Conservation (phyloP, 2,888 invertebrate species). For the Tineola bisselliella region DNA sequence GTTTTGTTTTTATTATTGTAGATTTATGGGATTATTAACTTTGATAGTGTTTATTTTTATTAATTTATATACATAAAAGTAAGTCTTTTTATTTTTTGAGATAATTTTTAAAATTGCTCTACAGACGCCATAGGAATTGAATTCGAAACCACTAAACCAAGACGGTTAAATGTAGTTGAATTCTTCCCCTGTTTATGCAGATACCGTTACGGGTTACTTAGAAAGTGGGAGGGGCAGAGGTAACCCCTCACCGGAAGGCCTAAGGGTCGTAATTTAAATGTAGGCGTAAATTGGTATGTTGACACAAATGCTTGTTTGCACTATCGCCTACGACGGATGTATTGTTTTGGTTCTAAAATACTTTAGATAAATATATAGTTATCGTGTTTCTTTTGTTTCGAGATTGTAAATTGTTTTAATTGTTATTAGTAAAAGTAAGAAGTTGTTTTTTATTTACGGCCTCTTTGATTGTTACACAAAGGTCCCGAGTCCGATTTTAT, state of each 20-base stretch:
- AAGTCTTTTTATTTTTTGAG: too few relatives aligned
- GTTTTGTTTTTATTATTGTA: not conserved
- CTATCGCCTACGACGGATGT: not conserved
- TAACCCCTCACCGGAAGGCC: not conserved
- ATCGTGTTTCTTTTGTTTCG: too few relatives aligned
- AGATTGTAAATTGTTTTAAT: too few relatives aligned
- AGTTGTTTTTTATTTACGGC: too few relatives aligned
- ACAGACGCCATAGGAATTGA: not conserved
- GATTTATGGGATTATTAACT: not conserved
- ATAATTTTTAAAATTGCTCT: too few relatives aligned
- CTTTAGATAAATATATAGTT: too few relatives aligned
- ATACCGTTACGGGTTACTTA: not conserved
- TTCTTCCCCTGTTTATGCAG: not conserved
- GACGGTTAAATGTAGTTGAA: not conserved
- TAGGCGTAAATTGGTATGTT: not conserved
- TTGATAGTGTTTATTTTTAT: not conserved
- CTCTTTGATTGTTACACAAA: too few relatives aligned
- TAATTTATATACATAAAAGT: too few relatives aligned
- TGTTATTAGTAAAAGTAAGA: too few relatives aligned
- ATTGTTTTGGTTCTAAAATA: not conserved
- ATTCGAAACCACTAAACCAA: not conserved
- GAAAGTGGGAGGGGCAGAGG: not conserved
- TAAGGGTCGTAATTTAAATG: slow-evolving; percentile 2
- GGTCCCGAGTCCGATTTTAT: too few relatives aligned
- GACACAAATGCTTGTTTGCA: slow-evolving; percentile 4